phyloP scores from a whole-genome alignment of 1,140 invertebrate species.

The Rhynchophorus ferrugineus region DNA sequence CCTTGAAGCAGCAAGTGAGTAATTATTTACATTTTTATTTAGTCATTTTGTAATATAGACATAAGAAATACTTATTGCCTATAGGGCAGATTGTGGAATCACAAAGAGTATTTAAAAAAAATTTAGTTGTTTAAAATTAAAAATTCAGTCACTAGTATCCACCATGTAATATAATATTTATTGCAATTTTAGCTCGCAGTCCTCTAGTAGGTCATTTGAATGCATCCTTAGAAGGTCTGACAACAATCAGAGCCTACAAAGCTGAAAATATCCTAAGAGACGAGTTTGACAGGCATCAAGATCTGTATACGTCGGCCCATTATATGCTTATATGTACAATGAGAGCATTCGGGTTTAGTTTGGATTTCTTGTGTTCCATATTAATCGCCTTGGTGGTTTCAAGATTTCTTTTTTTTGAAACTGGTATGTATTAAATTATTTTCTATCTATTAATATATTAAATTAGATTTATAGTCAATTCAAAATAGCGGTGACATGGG shows the following conservation, averaged over 20 bases:
- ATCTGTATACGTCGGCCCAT: constrained; percentile 61
- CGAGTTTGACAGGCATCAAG: constrained; percentile 75
- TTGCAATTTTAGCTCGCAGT: constrained; percentile 48
- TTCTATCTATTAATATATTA: no score
- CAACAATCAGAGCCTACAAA: constrained; percentile 80
- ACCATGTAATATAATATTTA: no score
- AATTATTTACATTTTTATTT: not conserved
- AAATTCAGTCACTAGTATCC: no score
- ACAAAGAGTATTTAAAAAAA: no score
- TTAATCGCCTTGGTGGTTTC: constrained; percentile 57
- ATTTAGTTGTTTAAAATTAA: no score
- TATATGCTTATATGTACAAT: constrained; percentile 54
- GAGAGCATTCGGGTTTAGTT: constrained; percentile 64
- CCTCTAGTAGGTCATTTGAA: constrained; percentile 84
- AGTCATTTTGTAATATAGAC: not conserved
- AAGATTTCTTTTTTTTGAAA: constrained; percentile 27
- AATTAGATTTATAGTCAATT: no score
- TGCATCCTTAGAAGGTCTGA: constrained; percentile 78
- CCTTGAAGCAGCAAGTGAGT: constrained; percentile 55
- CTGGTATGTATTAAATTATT: constrained; percentile 21
- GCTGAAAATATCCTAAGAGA: constrained; percentile 69
- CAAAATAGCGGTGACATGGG: no score
- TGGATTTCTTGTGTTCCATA: constrained; percentile 67
- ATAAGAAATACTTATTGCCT: no score
- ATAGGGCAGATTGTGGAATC: no score